A percentile compares a stretch with the other conserved stretches of the same genome.
Conservation (phyloP, 2,113 vertebrate species). For the Neolamprologus caudopunctatus region DNA sequence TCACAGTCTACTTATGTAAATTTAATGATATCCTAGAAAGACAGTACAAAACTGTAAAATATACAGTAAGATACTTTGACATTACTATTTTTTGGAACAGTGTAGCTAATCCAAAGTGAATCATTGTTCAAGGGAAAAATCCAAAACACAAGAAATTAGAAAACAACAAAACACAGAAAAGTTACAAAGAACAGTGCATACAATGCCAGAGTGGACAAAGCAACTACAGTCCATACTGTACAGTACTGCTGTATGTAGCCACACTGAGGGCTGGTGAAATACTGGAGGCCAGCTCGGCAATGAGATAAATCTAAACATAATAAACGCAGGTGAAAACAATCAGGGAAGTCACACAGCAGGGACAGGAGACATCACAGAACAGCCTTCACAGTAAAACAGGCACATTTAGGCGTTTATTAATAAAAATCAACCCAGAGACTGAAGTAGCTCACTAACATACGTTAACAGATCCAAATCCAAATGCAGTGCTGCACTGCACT, state of each 20-base stretch:
- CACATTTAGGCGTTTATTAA: not conserved
- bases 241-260: not conserved
- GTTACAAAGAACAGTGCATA: not conserved
- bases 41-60: too few relatives aligned
- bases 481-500: not conserved
- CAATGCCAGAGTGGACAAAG: not conserved
- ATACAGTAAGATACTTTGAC: too few relatives aligned
- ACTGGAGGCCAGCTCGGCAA: not conserved
- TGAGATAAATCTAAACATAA: not conserved
- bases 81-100: too few relatives aligned
- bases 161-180: not conserved
- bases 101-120: not conserved
- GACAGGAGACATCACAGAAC: not conserved
- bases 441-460: not conserved
- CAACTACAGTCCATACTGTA: not conserved
- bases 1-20: too few relatives aligned
- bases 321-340: not conserved
- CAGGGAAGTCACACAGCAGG: not conserved
- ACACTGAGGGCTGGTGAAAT: not conserved
- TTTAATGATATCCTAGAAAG: too few relatives aligned
- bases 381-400: not conserved
- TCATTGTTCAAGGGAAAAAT: not conserved
- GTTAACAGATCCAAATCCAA: not conserved
- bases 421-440: not conserved
- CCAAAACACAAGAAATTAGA: not conserved